These are phyloP conservation scores for Agapornis roseicollis DNA, from an alignment of 2,113 vertebrate genomes.

Conservation along the genomic window DNA sequence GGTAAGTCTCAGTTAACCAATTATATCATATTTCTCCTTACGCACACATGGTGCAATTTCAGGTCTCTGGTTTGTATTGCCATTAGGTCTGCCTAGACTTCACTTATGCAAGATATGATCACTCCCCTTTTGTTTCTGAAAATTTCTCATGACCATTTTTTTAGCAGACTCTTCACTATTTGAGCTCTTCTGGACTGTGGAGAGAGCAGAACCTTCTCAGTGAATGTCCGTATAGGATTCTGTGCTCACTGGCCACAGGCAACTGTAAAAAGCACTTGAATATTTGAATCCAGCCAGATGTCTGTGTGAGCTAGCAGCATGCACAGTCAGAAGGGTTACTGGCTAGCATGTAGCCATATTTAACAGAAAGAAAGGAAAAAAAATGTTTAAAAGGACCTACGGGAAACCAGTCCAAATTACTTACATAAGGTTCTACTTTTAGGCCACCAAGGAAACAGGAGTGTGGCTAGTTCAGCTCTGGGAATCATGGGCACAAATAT, in stretches of 20 bases:
- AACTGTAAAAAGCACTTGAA: not conserved
- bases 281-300: constrained; percentile 21
- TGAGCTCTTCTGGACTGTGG: not conserved
- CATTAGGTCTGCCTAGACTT: constrained; percentile 53
- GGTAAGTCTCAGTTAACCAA: constrained; percentile 66
- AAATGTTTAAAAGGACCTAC: not conserved
- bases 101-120: not conserved
- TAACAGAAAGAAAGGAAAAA: not conserved
- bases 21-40: constrained; percentile 76
- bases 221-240: not conserved
- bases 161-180: not conserved
- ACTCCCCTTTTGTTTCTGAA: not conserved
- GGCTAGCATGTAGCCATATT: not conserved
- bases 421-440: not conserved
- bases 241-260: not conserved
- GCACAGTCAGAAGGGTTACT: not conserved
- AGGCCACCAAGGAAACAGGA: constrained; percentile 31
- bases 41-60: constrained; percentile 42
- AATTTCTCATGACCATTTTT: not conserved
- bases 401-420: not conserved
- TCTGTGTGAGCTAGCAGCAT: not conserved
- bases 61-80: constrained; percentile 47
- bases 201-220: not conserved
- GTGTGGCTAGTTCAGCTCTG: not conserved
- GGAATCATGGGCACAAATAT: not conserved